A percentile compares a stretch with the other conserved stretches of the same genome.
Evolutionary conservation across 2,797 vertebrate genomes (phyloP).

Genomic region (Monodelphis domestica): DNA sequence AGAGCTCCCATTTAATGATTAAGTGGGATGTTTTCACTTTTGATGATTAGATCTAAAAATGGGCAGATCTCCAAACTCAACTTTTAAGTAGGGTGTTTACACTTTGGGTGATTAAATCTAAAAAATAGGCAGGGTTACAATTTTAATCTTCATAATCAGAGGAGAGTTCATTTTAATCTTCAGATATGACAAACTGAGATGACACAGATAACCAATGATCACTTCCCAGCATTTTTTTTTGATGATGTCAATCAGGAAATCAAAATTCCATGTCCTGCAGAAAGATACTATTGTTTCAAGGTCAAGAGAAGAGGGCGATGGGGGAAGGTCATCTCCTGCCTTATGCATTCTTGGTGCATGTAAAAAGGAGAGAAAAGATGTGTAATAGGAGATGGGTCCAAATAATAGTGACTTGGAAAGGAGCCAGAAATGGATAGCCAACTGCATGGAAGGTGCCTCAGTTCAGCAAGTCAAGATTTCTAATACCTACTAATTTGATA

Average conservation of each 20-base stretch:
- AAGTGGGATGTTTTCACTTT: no score
- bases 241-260: neutral
- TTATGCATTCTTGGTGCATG: neutral
- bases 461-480: neutral
- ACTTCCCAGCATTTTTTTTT: neutral
- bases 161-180: no score
- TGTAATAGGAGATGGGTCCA: neutral
- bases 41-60: no score
- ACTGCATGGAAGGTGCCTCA: neutral
- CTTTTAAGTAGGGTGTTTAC: no score
- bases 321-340: neutral
- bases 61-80: no score
- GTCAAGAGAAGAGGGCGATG: neutral
- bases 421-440: neutral
- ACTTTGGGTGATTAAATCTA: no score
- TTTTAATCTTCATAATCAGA: no score
- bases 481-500: neutral
- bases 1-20: no score
- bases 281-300: neutral
- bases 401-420: neutral
- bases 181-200: no score
- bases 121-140: no score
- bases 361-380: neutral
- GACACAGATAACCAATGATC: neutral
- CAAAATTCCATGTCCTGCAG: neutral